phyloP scores from a whole-genome alignment of 2,797 vertebrate species.

The Bothrops alternatus region DNA sequence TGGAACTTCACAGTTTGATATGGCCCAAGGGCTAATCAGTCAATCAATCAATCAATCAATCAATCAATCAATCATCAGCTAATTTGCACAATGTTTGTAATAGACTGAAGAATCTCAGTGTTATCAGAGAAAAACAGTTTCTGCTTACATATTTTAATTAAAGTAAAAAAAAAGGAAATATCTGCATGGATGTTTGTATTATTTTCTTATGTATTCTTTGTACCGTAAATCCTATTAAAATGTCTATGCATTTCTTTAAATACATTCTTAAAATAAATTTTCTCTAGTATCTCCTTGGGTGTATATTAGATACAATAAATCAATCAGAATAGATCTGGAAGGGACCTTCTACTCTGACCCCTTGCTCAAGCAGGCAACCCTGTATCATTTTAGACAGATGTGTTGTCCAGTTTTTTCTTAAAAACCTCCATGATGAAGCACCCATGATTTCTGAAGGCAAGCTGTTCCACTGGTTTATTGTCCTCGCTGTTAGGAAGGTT shows the following conservation, averaged over 20 bases:
- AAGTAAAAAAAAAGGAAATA: background rate
- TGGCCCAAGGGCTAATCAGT: too few relatives aligned
- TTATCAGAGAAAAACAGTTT: background rate
- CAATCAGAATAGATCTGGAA: too few relatives aligned
- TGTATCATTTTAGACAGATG: too few relatives aligned
- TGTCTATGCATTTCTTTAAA: background rate
- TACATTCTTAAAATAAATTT: background rate
- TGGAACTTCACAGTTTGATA: too few relatives aligned
- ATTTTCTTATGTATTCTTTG: background rate
- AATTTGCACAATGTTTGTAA: background rate
- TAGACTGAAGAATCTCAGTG: conserved; percentile 2
- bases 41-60: too few relatives aligned
- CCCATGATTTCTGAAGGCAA: too few relatives aligned
- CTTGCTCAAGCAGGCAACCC: too few relatives aligned
- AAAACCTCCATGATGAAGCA: too few relatives aligned
- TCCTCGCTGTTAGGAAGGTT: too few relatives aligned
- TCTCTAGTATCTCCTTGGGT: background rate
- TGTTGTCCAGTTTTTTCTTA: too few relatives aligned
- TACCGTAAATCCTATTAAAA: background rate
- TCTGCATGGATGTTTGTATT: background rate
- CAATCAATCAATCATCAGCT: background rate
- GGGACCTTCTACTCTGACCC: too few relatives aligned
- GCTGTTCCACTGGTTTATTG: too few relatives aligned
- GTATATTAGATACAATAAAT: background rate
- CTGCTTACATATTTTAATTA: conserved; percentile 24